Conservation (phyloP, 2,888 invertebrate genomes). For the Ochlodes sylvanus region DNA sequence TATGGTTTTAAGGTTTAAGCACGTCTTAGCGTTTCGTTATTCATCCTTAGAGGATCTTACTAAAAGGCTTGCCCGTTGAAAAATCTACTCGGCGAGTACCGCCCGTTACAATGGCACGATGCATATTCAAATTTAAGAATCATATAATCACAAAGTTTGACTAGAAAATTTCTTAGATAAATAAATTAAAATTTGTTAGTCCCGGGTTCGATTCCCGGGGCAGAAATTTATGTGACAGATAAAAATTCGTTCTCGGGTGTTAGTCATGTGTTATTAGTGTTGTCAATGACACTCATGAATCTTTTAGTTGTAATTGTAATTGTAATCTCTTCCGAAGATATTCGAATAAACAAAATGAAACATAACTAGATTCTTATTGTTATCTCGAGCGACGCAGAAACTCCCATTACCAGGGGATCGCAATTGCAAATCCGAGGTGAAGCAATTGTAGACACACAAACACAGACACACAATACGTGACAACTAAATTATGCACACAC, state of each 20-base stretch:
- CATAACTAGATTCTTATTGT: not conserved
- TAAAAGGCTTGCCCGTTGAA: constrained; percentile 3
- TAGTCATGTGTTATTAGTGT: too few species aligned
- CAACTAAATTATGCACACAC: constrained; percentile 1
- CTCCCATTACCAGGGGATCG: constrained; percentile 17
- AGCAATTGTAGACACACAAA: constrained; percentile 13
- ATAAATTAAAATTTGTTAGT: too few species aligned
- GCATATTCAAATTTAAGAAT: too few species aligned
- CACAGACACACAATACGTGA: not conserved
- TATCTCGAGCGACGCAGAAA: not conserved
- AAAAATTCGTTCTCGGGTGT: too few species aligned
- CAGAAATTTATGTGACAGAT: too few species aligned
- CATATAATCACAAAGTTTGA: too few species aligned
- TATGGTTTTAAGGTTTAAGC: constrained; percentile 37
- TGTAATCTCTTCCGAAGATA: too few species aligned
- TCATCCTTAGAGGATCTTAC: constrained; percentile 19
- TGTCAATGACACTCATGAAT: too few species aligned
- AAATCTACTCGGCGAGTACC: constrained; percentile 3
- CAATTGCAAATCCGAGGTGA: constrained; percentile 3
- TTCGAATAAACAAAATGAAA: too few species aligned
- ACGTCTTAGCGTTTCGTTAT: constrained; percentile 35
- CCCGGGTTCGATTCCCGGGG: too few species aligned
- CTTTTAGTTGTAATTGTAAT: too few species aligned
- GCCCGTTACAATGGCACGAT: not conserved
- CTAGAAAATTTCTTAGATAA: too few species aligned